These are phyloP conservation scores for Labeo rohita DNA, from an alignment of 2,113 vertebrate species.

Conservation along the genomic window DNA sequence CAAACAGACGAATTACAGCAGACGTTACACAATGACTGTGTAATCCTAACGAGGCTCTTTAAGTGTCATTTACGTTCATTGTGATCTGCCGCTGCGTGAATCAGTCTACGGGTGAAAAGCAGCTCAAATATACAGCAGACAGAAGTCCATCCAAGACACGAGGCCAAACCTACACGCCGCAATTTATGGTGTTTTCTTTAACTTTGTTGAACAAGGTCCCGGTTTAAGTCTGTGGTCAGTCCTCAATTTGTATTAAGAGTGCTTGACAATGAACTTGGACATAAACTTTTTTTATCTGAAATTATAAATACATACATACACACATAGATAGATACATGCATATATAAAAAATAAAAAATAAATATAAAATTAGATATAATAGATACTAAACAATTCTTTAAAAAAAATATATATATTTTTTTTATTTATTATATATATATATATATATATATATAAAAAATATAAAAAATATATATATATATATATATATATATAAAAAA, in stretches of 20 bases:
- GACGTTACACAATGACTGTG: conserved; percentile 43
- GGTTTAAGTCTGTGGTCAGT: background rate
- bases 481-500: too few relatives aligned
- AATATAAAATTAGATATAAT: too few relatives aligned
- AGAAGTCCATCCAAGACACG: background rate
- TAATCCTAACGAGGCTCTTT: background rate
- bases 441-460: too few relatives aligned
- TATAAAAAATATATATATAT: too few relatives aligned
- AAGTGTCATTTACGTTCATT: background rate
- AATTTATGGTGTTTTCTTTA: conserved; percentile 16
- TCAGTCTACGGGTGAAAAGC: background rate
- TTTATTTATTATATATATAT: too few relatives aligned
- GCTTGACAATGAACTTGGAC: background rate
- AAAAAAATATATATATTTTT: too few relatives aligned
- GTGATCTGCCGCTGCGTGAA: background rate
- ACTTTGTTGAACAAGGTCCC: background rate
- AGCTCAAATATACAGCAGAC: background rate
- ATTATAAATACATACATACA: background rate
- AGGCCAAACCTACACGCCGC: background rate
- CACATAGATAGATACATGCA: too few relatives aligned
- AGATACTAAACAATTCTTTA: too few relatives aligned
- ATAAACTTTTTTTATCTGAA: background rate
- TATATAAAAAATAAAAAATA: too few relatives aligned
- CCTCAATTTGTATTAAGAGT: background rate
- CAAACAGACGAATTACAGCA: conserved; percentile 54